Evolutionary conservation across 2,113 vertebrate species (phyloP).

Genomic region (Anoplopoma fimbria): DNA sequence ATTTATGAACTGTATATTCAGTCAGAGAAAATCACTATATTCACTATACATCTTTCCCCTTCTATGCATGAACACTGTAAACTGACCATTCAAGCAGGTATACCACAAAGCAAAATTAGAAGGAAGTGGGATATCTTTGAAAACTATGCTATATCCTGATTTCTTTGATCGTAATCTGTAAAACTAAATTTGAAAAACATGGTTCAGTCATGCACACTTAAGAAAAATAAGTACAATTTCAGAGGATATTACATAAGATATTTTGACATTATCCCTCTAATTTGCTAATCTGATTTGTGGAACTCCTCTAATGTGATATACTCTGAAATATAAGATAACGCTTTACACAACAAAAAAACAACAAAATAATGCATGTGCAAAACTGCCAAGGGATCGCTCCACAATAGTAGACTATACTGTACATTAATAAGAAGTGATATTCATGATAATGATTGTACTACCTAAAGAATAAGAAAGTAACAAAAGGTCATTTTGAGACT

Average conservation of each 20-base stretch:
- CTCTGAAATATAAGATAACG: slow-evolving; percentile 30
- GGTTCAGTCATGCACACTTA: slow-evolving; percentile 11
- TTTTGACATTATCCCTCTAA: slow-evolving; percentile 6
- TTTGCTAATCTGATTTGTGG: slow-evolving; percentile 22
- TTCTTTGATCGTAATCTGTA: slow-evolving; percentile 19
- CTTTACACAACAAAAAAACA: slow-evolving; percentile 42
- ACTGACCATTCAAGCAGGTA: slow-evolving; percentile 33
- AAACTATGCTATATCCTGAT: slow-evolving; percentile 1
- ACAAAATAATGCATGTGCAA: slow-evolving; percentile 66
- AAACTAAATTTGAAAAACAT: slow-evolving; percentile 4
- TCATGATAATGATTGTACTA: slow-evolving; percentile 64
- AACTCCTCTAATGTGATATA: slow-evolving; percentile 41
- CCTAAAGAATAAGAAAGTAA: slow-evolving; percentile 61
- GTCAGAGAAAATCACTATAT: slow-evolving; percentile 34
- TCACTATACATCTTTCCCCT: neutral
- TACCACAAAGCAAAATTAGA: slow-evolving; percentile 26
- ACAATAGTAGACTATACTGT: slow-evolving; percentile 48
- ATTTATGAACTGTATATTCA: slow-evolving; percentile 25
- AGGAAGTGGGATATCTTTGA: slow-evolving; percentile 23
- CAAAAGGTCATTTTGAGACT: slow-evolving; percentile 22
- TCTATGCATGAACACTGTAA: slow-evolving; percentile 14
- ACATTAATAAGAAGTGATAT: slow-evolving; percentile 62
- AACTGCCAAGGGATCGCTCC: slow-evolving; percentile 50
- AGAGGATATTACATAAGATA: neutral
- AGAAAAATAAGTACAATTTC: slow-evolving; percentile 40